Base-by-base conservation (phyloP, 2,888 invertebrate species). In the Koerneria pararmatus region DNA sequence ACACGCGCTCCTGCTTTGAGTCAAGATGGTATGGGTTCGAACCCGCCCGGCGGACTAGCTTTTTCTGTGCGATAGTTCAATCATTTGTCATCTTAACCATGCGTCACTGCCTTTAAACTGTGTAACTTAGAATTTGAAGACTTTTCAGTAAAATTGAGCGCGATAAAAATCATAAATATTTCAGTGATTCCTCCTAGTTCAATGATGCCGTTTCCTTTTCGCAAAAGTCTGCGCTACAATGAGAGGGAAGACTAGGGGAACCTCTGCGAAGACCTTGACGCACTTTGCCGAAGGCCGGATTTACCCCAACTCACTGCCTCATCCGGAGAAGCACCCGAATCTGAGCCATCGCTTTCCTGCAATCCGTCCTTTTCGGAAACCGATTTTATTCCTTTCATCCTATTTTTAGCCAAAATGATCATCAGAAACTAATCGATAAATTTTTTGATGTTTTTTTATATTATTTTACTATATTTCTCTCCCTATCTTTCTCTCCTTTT, bases 261-360 rank as follows among this genome's bases (percentile, higher is more conserved):
- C 95, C 85, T 99, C 98, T 0, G 79, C 78, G 49, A 59, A 71
- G 70, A 90, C 88, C 86, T 98, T 98, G 0, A 95, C 92, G 0
- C n/a, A n/a, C n/a, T n/a, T n/a, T n/a, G n/a, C n/a, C n/a, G n/a
- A n/a, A n/a, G n/a, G n/a, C n/a, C n/a, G n/a, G n/a, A n/a, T n/a
- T 98, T 98, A 0, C 98, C 98, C 98, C 98, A 98, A 2, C 95
- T 95, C 1, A 95, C 89, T 0, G 98, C 98, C 86, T 98, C 98
- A 86, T 98, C 98, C 0, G 98, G 98, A 67, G 91, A 87, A 0
- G 98, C 98, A 0, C 98, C 98, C 37, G 95, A 91, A 84, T 98
- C 98, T 83, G 0, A 93, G 3, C 87, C 98, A 86, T 98, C 98
- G 87, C 90, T 98, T 85, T 98, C 98, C 35, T 90, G 41, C 41